Evolutionary conservation across 2,888 invertebrate species (phyloP).

Genomic region (Napeogenes inachia): DNA sequence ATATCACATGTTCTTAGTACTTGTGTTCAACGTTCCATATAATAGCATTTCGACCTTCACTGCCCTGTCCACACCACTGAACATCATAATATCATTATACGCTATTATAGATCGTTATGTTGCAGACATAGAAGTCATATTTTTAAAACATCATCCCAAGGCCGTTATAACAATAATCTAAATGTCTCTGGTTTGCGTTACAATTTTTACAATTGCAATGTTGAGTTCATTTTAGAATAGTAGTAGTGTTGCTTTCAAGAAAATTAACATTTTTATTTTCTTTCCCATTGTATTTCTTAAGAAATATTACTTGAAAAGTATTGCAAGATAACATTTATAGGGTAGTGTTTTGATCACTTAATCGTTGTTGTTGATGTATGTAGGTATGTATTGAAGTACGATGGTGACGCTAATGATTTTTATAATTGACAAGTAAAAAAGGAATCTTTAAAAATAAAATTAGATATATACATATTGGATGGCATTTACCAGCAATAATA

Average conservation of each 20-base stretch:
- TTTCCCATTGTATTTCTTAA: background rate
- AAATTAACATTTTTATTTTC: constrained; percentile 6
- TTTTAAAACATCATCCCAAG: background rate
- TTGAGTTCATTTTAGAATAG: constrained; percentile 6
- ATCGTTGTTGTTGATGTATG: background rate
- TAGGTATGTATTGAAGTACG: too few species aligned
- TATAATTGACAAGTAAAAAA: too few species aligned
- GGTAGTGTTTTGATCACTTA: background rate
- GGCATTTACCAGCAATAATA: too few species aligned
- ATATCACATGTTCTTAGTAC: constrained; percentile 23
- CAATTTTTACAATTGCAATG: constrained; percentile 2
- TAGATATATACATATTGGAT: too few species aligned
- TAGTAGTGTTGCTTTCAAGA: constrained; percentile 5
- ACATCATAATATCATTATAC: constrained; percentile 27
- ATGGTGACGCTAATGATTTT: too few species aligned
- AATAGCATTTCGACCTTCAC: constrained; percentile 30
- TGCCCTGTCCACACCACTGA: constrained; percentile 17
- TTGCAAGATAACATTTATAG: background rate
- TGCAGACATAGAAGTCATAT: background rate
- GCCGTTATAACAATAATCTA: background rate
- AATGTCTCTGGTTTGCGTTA: constrained; percentile 2
- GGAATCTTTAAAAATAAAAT: too few species aligned
- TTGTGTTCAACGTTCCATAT: constrained; percentile 29
- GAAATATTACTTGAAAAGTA: constrained; percentile 3
- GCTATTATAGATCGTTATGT: background rate